These are phyloP conservation scores for Pseudomyrmex concolor DNA, from an alignment of 1,140 invertebrate species.

Conservation along the genomic window DNA sequence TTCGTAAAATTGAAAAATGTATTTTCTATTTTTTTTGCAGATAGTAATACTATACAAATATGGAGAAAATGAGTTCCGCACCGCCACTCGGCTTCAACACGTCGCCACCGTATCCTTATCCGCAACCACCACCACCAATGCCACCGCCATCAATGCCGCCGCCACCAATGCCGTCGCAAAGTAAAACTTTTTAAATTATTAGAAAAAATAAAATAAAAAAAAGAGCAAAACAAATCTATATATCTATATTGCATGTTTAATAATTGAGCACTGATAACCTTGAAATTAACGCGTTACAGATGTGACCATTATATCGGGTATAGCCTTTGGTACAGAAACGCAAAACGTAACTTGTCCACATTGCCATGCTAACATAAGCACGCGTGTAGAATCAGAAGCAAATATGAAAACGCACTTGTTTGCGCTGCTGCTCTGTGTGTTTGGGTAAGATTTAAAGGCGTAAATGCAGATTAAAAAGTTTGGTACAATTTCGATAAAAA, in stretches of 20 bases:
- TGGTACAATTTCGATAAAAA: background rate
- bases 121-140: constrained; percentile 19
- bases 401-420: constrained; percentile 87
- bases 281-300: constrained; percentile 37
- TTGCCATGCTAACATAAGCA: constrained; percentile 84
- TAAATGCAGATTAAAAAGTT: background rate
- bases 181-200: constrained; percentile 19
- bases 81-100: constrained; percentile 51
- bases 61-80: too few relatives aligned
- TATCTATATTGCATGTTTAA: background rate
- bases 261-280: background rate
- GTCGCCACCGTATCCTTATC: constrained; percentile 65
- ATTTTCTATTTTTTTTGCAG: too few relatives aligned
- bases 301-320: constrained; percentile 61
- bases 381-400: constrained; percentile 84
- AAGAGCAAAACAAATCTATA: background rate
- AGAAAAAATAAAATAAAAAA: background rate
- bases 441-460: constrained; percentile 81
- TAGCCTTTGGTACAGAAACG: constrained; percentile 82
- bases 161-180: background rate
- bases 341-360: constrained; percentile 85
- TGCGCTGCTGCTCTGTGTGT: constrained; percentile 86
- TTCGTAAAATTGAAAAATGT: too few relatives aligned
- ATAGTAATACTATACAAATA: too few relatives aligned
- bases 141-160: constrained; percentile 25